Evolutionary conservation across 2,797 vertebrate genomes (phyloP).

Genomic region (Hyperoplus lanceolatus): DNA sequence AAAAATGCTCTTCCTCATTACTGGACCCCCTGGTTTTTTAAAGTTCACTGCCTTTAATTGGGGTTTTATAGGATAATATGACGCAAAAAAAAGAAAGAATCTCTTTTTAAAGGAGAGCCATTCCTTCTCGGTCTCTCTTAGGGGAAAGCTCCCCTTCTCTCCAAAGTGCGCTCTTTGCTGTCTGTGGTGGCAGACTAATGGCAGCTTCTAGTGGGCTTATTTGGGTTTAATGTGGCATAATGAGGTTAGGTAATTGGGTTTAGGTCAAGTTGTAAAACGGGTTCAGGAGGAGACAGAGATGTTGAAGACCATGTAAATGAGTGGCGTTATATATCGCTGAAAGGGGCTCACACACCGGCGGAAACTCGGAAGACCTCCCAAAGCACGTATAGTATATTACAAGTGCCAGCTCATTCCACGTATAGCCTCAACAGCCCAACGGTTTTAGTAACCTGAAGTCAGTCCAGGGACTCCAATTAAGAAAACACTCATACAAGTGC

Average conservation of each 20-base stretch:
- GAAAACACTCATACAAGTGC: conserved; percentile 77
- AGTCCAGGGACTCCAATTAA: conserved; percentile 65
- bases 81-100: conserved; percentile 69
- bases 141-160: conserved; percentile 72
- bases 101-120: conserved; percentile 78
- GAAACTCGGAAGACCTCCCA: conserved; percentile 58
- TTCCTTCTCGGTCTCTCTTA: conserved; percentile 79
- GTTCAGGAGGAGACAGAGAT: conserved; percentile 80
- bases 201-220: conserved; percentile 84
- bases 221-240: conserved; percentile 89
- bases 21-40: conserved; percentile 76
- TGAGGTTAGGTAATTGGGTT: conserved; percentile 88
- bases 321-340: conserved; percentile 72
- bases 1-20: conserved; percentile 77
- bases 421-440: conserved; percentile 38
- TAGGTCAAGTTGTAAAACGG: conserved; percentile 88
- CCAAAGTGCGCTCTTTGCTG: conserved; percentile 78
- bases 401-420: conserved; percentile 34
- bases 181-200: conserved; percentile 83
- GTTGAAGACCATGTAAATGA: conserved; percentile 84
- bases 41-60: conserved; percentile 88
- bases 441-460: conserved; percentile 68
- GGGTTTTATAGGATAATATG: conserved; percentile 86
- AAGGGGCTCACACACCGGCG: conserved; percentile 51
- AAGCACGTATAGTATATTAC: conserved; percentile 27